A percentile compares a stretch with the other conserved stretches of the same genome.
Conservation (phyloP, 2,888 invertebrate species). For the Philopedon plagiatum region DNA sequence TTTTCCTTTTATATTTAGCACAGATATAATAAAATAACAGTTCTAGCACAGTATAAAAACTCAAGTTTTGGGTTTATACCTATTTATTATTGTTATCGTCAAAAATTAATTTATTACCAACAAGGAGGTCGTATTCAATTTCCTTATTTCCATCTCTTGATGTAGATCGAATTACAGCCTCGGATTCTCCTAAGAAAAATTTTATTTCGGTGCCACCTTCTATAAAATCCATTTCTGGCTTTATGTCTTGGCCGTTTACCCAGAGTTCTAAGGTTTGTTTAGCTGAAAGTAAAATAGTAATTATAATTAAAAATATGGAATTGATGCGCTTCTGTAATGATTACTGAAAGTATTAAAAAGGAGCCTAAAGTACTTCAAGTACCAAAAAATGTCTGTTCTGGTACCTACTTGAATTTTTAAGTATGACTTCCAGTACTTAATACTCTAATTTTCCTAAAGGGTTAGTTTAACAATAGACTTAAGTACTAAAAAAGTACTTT, state of each 20-base stretch:
- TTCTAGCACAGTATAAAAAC: no score
- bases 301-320: conserved; percentile 13
- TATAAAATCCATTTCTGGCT: conserved; percentile 85
- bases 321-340: no score
- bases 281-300: conserved; percentile 76
- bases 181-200: conserved; percentile 74
- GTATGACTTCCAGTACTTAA: no score
- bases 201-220: conserved; percentile 89
- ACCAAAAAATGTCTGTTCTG: no score
- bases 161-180: conserved; percentile 67
- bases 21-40: no score
- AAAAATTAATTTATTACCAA: conserved; percentile 61
- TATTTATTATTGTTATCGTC: conserved; percentile 57
- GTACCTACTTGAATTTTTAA: no score
- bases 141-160: conserved; percentile 72
- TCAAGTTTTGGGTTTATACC: not conserved
- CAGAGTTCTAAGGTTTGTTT: conserved; percentile 83
- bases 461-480: no score
- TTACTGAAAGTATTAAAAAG: no score
- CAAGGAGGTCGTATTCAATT: conserved; percentile 58
- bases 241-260: conserved; percentile 80
- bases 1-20: no score
- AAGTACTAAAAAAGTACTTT: no score
- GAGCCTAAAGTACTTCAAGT: no score
- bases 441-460: no score